These are phyloP conservation scores for Discoglossus pictus DNA, from an alignment of 2,797 vertebrate species.

Conservation along the genomic window DNA sequence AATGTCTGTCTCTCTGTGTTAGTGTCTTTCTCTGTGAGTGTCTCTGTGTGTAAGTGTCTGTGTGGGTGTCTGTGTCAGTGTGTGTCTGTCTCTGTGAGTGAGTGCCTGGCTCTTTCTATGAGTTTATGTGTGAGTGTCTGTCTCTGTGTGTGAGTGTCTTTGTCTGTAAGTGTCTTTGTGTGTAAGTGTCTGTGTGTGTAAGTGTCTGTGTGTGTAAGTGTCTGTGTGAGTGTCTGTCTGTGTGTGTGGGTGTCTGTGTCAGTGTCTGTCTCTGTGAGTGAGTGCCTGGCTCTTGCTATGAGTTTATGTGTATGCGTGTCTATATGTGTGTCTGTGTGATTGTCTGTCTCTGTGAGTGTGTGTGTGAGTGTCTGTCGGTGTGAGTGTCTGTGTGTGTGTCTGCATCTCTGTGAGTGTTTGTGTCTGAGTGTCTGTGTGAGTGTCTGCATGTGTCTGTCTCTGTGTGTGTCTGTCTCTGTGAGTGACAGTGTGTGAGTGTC, in stretches of 20 bases:
- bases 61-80: background rate
- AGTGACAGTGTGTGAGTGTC: background rate
- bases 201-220: too few species aligned
- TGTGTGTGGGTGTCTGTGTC: background rate
- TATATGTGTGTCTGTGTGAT: background rate
- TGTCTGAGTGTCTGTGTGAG: background rate
- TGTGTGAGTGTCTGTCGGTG: background rate
- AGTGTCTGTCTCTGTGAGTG: background rate
- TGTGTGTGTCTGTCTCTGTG: background rate
- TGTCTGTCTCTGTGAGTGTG: background rate
- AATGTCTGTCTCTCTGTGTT: background rate
- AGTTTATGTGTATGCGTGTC: background rate
- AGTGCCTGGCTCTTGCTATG: background rate
- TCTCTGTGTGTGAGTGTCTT: background rate
- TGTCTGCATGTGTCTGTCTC: background rate
- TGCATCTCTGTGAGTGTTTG: background rate
- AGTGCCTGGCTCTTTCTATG: background rate
- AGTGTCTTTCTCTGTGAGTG: background rate
- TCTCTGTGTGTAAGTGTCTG: background rate
- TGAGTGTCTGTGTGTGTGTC: background rate
- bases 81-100: background rate
- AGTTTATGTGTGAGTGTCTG: background rate
- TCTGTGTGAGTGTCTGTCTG: too few species aligned
- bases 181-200: too few species aligned
- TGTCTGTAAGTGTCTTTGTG: too few species aligned